A percentile compares a stretch with the other conserved stretches of the same genome.
These are phyloP conservation scores for Stenodema calcarata DNA, from an alignment of 2,888 invertebrate genomes.

Conservation along the genomic window DNA sequence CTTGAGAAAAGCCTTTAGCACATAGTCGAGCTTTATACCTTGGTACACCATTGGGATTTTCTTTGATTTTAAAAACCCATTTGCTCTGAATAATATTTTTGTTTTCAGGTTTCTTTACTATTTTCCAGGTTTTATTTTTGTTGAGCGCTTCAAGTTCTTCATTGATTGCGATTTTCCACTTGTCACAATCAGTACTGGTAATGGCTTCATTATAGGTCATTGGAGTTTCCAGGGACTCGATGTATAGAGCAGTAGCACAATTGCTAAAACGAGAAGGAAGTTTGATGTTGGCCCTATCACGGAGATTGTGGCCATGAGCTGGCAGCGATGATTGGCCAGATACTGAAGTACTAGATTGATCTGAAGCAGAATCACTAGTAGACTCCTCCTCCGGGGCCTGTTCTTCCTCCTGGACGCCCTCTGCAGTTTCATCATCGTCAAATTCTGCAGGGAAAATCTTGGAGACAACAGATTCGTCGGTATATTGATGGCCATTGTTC, in stretches of 20 bases:
- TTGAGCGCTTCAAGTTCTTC: conserved; percentile 26
- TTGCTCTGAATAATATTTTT: conserved; percentile 6
- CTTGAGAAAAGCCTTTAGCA: conserved; percentile 57
- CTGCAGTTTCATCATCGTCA: background rate
- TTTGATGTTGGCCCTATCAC: too few species aligned
- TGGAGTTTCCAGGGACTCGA: too few species aligned
- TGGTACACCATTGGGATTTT: background rate
- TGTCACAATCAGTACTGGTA: too few species aligned
- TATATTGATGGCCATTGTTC: background rate
- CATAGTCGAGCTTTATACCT: conserved; percentile 54
- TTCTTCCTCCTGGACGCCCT: background rate
- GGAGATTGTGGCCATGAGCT: too few species aligned
- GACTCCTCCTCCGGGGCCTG: background rate
- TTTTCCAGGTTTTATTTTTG: conserved; percentile 31
- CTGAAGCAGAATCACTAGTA: background rate
- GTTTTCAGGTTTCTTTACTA: background rate
- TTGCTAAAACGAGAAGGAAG: too few species aligned
- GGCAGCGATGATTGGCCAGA: too few species aligned
- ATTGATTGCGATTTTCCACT: conserved; percentile 32
- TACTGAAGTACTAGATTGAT: too few species aligned
- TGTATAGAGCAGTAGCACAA: too few species aligned
- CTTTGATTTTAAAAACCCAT: conserved; percentile 38
- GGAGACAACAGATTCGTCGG: background rate
- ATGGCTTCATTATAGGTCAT: conserved; percentile 1
- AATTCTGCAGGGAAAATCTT: background rate